Evolutionary conservation across 2,888 invertebrate genomes (phyloP).

Genomic region (Desoria tigrina): DNA sequence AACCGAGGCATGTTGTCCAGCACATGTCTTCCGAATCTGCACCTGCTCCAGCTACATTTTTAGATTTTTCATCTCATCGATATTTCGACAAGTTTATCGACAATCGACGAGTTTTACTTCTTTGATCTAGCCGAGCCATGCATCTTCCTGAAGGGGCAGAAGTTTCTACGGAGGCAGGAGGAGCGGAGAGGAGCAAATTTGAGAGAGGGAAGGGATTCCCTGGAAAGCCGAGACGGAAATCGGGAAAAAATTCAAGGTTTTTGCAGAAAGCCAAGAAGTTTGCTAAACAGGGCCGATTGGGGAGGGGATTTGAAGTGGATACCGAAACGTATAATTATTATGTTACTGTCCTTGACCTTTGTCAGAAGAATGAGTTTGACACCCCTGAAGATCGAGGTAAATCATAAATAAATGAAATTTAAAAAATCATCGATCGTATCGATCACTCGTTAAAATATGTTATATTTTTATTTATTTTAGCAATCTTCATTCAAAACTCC

Average conservation of each 20-base stretch:
- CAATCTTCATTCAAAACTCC: constrained; percentile 72
- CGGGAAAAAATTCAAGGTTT: constrained; percentile 56
- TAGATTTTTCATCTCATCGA: too few relatives aligned
- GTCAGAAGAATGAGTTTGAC: constrained; percentile 67
- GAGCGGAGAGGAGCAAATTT: constrained; percentile 3
- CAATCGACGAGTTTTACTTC: too few relatives aligned
- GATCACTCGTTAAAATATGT: neutral
- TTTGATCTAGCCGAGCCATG: too few relatives aligned
- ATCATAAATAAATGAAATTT: constrained; percentile 35
- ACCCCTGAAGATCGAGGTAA: constrained; percentile 72
- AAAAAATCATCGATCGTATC: constrained; percentile 5
- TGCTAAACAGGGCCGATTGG: constrained; percentile 69
- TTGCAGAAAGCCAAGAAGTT: constrained; percentile 74
- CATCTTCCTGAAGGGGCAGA: too few relatives aligned
- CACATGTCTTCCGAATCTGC: too few relatives aligned
- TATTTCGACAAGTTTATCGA: too few relatives aligned
- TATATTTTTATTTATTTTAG: too few relatives aligned
- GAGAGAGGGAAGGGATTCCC: neutral
- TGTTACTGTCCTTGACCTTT: constrained; percentile 71
- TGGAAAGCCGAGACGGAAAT: constrained; percentile 10
- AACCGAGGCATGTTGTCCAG: too few relatives aligned
- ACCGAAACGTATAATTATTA: constrained; percentile 76
- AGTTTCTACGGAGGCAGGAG: neutral
- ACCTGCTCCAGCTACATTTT: too few relatives aligned
- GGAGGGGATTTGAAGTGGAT: constrained; percentile 70